Evolutionary conservation across 2,888 invertebrate species (phyloP).

Genomic region (Hydraecia micacea): DNA sequence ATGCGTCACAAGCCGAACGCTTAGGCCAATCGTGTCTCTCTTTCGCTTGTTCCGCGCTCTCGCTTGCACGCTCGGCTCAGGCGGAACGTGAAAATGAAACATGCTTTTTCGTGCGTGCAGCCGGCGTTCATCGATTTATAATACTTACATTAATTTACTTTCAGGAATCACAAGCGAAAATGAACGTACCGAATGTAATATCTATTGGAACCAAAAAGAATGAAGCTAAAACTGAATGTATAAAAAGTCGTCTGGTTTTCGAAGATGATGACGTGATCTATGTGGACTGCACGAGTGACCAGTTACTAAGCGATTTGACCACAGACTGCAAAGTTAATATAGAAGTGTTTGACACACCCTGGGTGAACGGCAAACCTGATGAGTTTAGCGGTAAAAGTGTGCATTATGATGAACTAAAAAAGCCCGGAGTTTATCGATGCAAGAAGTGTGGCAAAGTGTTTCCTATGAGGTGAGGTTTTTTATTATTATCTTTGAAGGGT

Average conservation of each 20-base stretch:
- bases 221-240: neutral
- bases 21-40: too few relatives aligned
- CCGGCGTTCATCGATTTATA: too few relatives aligned
- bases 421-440: slow-evolving; percentile 67
- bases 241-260: slow-evolving; percentile 54
- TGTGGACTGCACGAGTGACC: neutral
- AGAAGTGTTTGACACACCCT: slow-evolving; percentile 35
- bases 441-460: slow-evolving; percentile 68
- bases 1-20: too few relatives aligned
- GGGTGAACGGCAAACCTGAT: neutral
- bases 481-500: neutral
- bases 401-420: slow-evolving; percentile 71
- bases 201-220: neutral
- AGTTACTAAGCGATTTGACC: slow-evolving; percentile 49
- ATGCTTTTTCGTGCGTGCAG: too few relatives aligned
- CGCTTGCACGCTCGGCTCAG: too few relatives aligned
- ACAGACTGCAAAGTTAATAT: slow-evolving; percentile 61
- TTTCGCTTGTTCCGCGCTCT: too few relatives aligned
- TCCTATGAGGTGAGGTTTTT: slow-evolving; percentile 71
- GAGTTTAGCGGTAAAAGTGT: slow-evolving; percentile 56
- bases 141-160: slow-evolving; percentile 2
- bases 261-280: slow-evolving; percentile 53
- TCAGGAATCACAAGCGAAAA: neutral
- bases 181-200: neutral
- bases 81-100: too few relatives aligned